A percentile compares a stretch with the other conserved stretches of the same genome.
These are phyloP conservation scores for Solen grandis DNA, from an alignment of 1,140 invertebrate species.

Conservation along the genomic window DNA sequence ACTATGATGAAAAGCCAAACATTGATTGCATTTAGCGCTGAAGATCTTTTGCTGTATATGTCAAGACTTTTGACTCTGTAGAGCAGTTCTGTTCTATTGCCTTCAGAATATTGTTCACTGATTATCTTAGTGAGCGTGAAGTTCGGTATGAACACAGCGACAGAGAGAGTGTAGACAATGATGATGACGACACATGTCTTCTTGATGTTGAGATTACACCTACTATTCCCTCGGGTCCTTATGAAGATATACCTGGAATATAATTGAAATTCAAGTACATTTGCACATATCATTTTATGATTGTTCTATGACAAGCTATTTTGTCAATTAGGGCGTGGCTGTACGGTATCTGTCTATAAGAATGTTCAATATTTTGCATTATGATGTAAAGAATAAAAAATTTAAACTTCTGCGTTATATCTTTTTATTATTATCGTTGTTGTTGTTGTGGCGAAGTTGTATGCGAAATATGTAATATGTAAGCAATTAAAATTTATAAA, in stretches of 20 bases:
- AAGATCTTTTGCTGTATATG: slow-evolving; percentile 56
- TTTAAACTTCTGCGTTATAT: no score
- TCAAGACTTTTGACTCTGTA: slow-evolving; percentile 58
- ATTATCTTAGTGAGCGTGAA: slow-evolving; percentile 82
- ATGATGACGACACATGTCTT: slow-evolving; percentile 87
- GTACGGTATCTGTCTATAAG: no score
- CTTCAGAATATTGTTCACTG: background rate
- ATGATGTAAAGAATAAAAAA: no score
- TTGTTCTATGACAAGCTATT: no score
- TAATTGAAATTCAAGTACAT: no score
- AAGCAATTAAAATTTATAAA: no score
- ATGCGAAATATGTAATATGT: no score
- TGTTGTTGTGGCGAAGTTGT: no score
- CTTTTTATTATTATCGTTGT: no score
- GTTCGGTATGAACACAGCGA: slow-evolving; percentile 89
- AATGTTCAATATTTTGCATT: no score
- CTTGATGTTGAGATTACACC: slow-evolving; percentile 89
- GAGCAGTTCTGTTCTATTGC: slow-evolving; percentile 26
- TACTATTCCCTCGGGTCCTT: slow-evolving; percentile 85
- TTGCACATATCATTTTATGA: no score
- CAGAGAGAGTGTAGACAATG: slow-evolving; percentile 86
- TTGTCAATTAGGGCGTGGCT: no score
- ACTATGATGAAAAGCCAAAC: slow-evolving; percentile 76
- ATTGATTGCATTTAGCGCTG: slow-evolving; percentile 61
- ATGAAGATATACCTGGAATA: slow-evolving; percentile 90